phyloP scores from a whole-genome alignment of 1,140 invertebrate genomes.

The Neomicropteryx cornuta region DNA sequence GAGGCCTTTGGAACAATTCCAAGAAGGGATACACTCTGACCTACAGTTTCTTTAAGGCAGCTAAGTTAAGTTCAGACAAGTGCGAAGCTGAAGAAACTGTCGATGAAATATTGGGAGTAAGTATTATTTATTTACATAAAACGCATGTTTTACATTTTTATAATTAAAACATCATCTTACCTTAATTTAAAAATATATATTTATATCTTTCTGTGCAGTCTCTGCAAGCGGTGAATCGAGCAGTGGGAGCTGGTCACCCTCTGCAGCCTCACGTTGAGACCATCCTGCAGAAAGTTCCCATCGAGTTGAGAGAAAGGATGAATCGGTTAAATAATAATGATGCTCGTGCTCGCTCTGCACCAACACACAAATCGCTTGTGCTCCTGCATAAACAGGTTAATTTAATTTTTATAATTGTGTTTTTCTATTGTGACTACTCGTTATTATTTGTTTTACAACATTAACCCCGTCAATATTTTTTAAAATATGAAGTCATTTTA shows the following conservation, averaged over 20 bases:
- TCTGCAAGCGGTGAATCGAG: constrained; percentile 55
- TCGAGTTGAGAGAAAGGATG: constrained; percentile 62
- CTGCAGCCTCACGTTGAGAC: constrained; percentile 67
- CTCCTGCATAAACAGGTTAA: constrained; percentile 53
- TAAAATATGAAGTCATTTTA: no score
- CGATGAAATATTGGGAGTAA: constrained; percentile 88
- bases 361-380: constrained; percentile 71
- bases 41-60: constrained; percentile 90
- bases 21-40: constrained; percentile 72
- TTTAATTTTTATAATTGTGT: constrained; percentile 5
- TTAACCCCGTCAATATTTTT: constrained; percentile 3
- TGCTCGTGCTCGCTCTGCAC: constrained; percentile 55
- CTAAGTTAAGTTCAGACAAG: constrained; percentile 95
- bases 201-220: constrained; percentile 40
- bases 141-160: background rate
- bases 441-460: constrained; percentile 5
- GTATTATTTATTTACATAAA: constrained; percentile 13
- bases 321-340: constrained; percentile 48
- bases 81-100: constrained; percentile 93
- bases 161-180: constrained; percentile 1
- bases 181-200: constrained; percentile 6
- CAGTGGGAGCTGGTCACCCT: constrained; percentile 56
- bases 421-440: background rate
- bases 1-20: constrained; percentile 77
- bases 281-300: constrained; percentile 78